Base-by-base conservation (phyloP, 2,888 invertebrate genomes). In the Sturmia bella region DNA sequence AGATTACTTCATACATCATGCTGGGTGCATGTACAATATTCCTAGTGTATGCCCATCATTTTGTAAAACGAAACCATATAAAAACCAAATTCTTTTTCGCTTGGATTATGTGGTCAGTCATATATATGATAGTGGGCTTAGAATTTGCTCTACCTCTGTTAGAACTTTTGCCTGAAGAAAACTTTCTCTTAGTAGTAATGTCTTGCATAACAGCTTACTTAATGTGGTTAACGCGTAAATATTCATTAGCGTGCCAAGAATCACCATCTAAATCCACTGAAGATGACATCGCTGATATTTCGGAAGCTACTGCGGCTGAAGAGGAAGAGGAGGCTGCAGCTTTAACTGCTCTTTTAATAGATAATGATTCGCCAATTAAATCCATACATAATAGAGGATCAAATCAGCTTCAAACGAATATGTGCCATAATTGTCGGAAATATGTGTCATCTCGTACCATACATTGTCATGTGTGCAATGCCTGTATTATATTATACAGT, bases 391-490 rank as follows among this genome's bases (percentile, higher is more conserved):
- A 87, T 15, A 87, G 87, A 17, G 90, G 91, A 11, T 15, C 52
- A 1, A 85, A 86, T 43, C 85, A 86, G 15, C 80, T 85, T 9
- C 88, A 88, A 63, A 86, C 89, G 1, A 88, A 88, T 56, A 90
- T 92, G 52, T 95, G 95, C 85, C 90, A 92, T n/a, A 91, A 89
- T 2, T 94, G 95, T 86, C 92, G 93, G 37, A 92, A 93, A 86
- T 92, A 93, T 84, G 92, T 92, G 12, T 93, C 94, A 2, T 93
- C 95, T 0, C 93, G 95, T 85, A 94, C 96, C 45, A 85, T 94
- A 87, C 97, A 97, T 88, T 98, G 98, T 89, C 92, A 93, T 84
- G 93, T 95, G 73, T 98, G 98, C 89, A 94, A 96, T 88, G 94
- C 94, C 59, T 97, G 96, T 90, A 93, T 97, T 21, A 93, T 94